Evolutionary conservation across 2,113 vertebrate species (phyloP), one percentile per base, ranked within the genome.

Genomic region (Pongo abelii): DNA sequence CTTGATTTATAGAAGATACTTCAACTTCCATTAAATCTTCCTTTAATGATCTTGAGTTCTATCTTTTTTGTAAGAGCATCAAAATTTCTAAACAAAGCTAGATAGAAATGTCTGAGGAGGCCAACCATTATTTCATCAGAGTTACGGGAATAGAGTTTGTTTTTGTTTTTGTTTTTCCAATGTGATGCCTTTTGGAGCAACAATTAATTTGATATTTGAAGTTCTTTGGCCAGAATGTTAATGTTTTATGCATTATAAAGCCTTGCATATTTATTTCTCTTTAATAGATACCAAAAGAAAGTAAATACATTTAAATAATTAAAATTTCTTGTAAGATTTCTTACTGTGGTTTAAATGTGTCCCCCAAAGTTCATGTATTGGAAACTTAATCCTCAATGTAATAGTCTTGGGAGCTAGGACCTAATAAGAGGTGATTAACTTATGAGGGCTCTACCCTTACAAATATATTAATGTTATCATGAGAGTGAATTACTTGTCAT

Each of bases 1-100:
- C n/a, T 92, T 96, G 90, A 97, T 89, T 97, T 97, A 97, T 87
- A 90, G 69, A 72, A 75, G 57, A 93, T 67, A 30, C 43, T 97
- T 95, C 27, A 93, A 67, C 17, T 92, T 96, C 23, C 77, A 88
- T 94, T 97, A 90, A 96, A 75, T 93, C 30, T 90, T 90, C 8
- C 5, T 79, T 93, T 80, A 93, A 61, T 84, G 55, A 70, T 80
- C 35, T 74, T 77, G 64, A 94, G 77, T 57, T 20, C 3, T 87
- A 72, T 25, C 20, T 94, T 96, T 86, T 75, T 72, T 75, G 74
- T 90, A 79, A 96, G 9, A 92, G 4, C 23, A 84, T 77, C 27
- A 87, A 17, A 55, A 70, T 72, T 92, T 46, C 25, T 69, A 95
- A 97, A 92, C 94, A 94, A 84, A 95, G 30, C 23, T 64, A 87